Percentiles rank a stretch among this genome's conserved stretches.
Conservation (phyloP, 1,140 invertebrate genomes). For the Delia radicum region DNA sequence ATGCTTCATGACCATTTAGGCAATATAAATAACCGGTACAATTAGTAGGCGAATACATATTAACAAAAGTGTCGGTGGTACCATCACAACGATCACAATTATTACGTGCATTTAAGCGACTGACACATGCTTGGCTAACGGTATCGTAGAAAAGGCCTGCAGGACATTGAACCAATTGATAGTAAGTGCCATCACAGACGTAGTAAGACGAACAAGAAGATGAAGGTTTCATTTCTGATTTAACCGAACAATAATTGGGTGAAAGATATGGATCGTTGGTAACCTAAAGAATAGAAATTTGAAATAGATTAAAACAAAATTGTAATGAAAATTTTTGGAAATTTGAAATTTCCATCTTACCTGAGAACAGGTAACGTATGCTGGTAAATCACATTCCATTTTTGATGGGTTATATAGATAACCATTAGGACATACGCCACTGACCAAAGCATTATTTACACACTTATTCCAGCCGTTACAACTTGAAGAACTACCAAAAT, state of each 20-base stretch:
- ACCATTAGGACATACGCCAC: conserved; percentile 26
- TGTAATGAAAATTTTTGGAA: background rate
- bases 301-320: no score
- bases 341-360: background rate
- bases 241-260: background rate
- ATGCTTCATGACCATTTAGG: conserved; percentile 30
- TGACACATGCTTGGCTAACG: conserved; percentile 29
- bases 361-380: conserved; percentile 31
- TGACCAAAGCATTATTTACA: conserved; percentile 20
- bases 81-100: conserved; percentile 40
- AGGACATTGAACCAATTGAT: conserved; percentile 13
- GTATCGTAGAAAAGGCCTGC: conserved; percentile 31
- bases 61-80: conserved; percentile 33
- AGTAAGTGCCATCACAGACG: conserved; percentile 25
- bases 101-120: conserved; percentile 33
- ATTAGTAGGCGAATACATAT: conserved; percentile 32
- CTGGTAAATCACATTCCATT: conserved; percentile 31
- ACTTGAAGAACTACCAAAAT: conserved; percentile 34
- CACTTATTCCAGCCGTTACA: conserved; percentile 36
- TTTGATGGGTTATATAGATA: conserved; percentile 27
- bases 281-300: conserved; percentile 11
- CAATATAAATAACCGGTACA: conserved; percentile 37
- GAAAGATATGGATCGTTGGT: conserved; percentile 31
- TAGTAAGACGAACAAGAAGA: conserved; percentile 36
- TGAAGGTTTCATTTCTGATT: conserved; percentile 11